Conservation (phyloP, 37 sponge, comb jelly and placozoan genomes). For the Ephydatia muelleri region DNA sequence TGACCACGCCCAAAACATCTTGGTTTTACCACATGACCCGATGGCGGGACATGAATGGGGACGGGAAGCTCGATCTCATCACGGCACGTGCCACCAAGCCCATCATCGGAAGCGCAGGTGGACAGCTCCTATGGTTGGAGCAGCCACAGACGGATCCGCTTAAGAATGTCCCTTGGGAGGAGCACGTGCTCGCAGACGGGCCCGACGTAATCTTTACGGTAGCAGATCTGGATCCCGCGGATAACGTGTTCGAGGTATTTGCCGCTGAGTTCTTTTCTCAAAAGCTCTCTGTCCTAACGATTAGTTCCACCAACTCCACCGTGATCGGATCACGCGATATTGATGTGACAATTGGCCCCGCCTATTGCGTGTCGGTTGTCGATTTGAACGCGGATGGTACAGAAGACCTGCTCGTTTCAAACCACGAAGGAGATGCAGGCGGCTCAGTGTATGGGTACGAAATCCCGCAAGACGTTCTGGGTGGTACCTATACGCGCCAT, state of each 20-base stretch:
- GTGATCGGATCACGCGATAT: slow-evolving; percentile 22
- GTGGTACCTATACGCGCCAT: slow-evolving; percentile 36
- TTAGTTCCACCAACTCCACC: slow-evolving; percentile 14
- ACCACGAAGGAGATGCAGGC: slow-evolving; percentile 34
- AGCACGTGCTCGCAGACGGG: slow-evolving; percentile 39
- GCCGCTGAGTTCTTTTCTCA: slow-evolving; percentile 48
- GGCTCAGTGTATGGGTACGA: slow-evolving; percentile 45
- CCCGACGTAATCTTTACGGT: slow-evolving; percentile 26
- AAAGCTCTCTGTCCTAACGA: slow-evolving; percentile 3
- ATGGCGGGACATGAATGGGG: slow-evolving; percentile 54
- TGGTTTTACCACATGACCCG: slow-evolving; percentile 43
- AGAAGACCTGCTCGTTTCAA: slow-evolving; percentile 35
- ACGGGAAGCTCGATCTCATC: slow-evolving; percentile 39
- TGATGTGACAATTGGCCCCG: slow-evolving; percentile 35
- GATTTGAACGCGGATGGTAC: slow-evolving; percentile 45
- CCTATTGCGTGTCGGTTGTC: slow-evolving; percentile 21
- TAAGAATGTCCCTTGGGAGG: slow-evolving; percentile 41
- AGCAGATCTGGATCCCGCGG: slow-evolving; percentile 16
- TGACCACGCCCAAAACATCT: slow-evolving; percentile 12
- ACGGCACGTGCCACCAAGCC: slow-evolving; percentile 43
- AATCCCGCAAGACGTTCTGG: slow-evolving; percentile 26
- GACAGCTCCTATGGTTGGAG: slow-evolving; percentile 59
- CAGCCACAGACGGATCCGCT: slow-evolving; percentile 43
- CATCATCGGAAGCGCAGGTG: slow-evolving; percentile 9
- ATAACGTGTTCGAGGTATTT: slow-evolving; percentile 28